A percentile compares a stretch with the other conserved stretches of the same genome.
phyloP scores from a whole-genome alignment of 2,797 vertebrate species.

The Darevskia mixta region DNA sequence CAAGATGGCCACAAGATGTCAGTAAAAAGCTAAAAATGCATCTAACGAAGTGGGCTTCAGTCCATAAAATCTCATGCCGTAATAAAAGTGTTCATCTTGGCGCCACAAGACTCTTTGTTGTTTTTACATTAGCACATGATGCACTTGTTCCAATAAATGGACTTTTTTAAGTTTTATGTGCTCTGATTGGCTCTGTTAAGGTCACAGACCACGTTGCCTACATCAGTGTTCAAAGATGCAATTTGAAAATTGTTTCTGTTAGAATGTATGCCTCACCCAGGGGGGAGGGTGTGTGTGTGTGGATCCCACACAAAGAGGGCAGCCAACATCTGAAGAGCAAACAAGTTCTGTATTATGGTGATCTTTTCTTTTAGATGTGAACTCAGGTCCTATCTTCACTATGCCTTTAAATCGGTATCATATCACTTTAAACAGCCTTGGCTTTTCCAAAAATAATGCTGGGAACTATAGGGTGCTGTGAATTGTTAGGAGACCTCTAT shows the following conservation, averaged over 20 bases:
- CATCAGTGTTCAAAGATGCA: not conserved
- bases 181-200: not conserved
- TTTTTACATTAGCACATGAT: too few species aligned
- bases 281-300: fast-evolving
- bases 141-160: not conserved
- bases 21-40: not conserved
- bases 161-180: not conserved
- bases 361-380: not conserved
- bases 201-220: not conserved
- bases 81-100: too few species aligned
- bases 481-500: too few species aligned
- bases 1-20: conserved; percentile 31
- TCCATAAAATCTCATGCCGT: too few species aligned
- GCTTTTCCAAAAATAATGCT: too few species aligned
- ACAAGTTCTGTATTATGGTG: too few species aligned
- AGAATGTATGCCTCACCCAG: not conserved
- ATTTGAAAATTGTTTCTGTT: not conserved
- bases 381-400: too few species aligned
- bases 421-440: too few species aligned
- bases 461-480: too few species aligned
- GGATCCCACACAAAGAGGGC: not conserved
- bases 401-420: too few species aligned
- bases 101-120: too few species aligned
- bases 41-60: too few species aligned
- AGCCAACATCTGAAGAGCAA: not conserved